Evolutionary conservation across 2,113 vertebrate genomes (phyloP).

Genomic region (Brachirus orientalis): DNA sequence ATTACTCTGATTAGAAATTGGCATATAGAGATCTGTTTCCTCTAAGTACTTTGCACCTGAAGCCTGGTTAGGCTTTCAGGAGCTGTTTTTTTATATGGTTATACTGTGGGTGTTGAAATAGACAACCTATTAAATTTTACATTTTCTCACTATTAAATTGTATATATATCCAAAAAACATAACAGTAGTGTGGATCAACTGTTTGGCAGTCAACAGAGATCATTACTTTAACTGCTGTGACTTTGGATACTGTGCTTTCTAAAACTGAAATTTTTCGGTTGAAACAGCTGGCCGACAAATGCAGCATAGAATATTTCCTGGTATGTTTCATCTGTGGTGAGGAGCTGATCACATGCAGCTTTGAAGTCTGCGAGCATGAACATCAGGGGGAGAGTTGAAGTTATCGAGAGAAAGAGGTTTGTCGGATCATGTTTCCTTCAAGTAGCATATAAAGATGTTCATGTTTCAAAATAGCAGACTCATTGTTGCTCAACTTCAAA

Average conservation of each 20-base stretch:
- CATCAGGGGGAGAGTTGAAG: background rate
- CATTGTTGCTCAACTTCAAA: slow-evolving; percentile 15
- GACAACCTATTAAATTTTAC: too few species aligned
- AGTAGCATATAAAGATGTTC: slow-evolving; percentile 1
- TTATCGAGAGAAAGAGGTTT: slow-evolving; percentile 5
- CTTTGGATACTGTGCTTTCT: background rate
- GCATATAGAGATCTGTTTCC: too few species aligned
- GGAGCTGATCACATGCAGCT: slow-evolving; percentile 3
- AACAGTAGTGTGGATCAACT: background rate
- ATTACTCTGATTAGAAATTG: too few species aligned
- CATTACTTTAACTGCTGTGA: background rate
- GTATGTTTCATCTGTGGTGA: slow-evolving; percentile 7
- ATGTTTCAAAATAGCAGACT: background rate
- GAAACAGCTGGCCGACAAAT: slow-evolving; percentile 11
- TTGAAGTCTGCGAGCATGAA: slow-evolving; percentile 7
- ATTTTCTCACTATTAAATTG: too few species aligned
- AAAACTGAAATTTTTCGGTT: slow-evolving; percentile 1
- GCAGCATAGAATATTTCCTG: slow-evolving; percentile 12
- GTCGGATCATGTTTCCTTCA: slow-evolving; percentile 5
- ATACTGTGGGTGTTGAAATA: too few species aligned
- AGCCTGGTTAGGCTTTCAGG: too few species aligned
- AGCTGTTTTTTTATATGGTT: too few species aligned
- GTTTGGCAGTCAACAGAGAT: slow-evolving; percentile 2
- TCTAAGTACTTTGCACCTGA: too few species aligned
- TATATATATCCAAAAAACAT: too few species aligned